phyloP scores from a whole-genome alignment of 92 coral and sea anemone species.

The Phenganax stokvisi region DNA sequence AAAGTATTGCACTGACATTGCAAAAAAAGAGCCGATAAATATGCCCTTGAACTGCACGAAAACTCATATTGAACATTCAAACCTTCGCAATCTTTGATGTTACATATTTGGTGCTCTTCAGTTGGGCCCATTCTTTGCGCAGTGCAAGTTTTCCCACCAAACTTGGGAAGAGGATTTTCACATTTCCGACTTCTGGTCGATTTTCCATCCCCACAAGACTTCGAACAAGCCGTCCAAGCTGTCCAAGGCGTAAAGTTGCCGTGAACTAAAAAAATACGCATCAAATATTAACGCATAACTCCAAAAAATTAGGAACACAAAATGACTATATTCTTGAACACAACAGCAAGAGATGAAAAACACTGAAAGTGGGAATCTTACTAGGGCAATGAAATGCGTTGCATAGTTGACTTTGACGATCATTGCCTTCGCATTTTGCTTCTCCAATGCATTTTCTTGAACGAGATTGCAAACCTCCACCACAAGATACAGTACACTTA shows the following conservation, averaged over 20 bases:
- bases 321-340: not conserved
- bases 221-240: conserved; percentile 70
- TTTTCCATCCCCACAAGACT: conserved; percentile 82
- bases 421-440: conserved; percentile 47
- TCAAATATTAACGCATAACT: not conserved
- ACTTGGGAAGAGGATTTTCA: conserved; percentile 33
- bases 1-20: not conserved
- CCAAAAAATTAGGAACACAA: not conserved
- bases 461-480: conserved; percentile 30
- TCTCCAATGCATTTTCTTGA: conserved; percentile 22
- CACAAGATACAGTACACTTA: conserved; percentile 28
- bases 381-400: conserved; percentile 93
- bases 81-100: conserved; percentile 92
- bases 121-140: conserved; percentile 75
- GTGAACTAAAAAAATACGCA: conserved; percentile 37
- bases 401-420: conserved; percentile 60
- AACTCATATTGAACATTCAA: not conserved
- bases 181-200: conserved; percentile 83
- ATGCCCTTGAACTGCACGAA: not conserved
- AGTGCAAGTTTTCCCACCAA: conserved; percentile 48
- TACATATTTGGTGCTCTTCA: conserved; percentile 69
- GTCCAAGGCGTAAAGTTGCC: conserved; percentile 87
- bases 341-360: too few relatives aligned
- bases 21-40: not conserved
- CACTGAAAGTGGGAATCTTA: conserved; percentile 19